Conservation (phyloP, 2,113 vertebrate species). For the Equus quagga region DNA sequence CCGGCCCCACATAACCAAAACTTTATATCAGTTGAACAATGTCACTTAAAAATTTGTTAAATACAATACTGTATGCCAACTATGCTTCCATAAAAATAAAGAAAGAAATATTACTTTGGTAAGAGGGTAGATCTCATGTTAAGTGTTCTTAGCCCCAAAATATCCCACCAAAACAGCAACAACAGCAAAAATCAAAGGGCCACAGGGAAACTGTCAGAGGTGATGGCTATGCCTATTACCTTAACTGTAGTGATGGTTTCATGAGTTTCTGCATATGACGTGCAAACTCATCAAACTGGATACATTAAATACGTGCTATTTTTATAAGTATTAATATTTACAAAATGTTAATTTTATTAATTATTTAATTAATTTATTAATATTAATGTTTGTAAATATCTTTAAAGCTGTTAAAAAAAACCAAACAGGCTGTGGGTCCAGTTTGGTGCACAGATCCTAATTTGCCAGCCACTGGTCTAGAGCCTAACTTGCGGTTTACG, state of each 20-base stretch:
- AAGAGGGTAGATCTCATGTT: background rate
- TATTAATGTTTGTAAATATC: too few relatives aligned
- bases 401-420: background rate
- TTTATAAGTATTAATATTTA: background rate
- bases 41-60: background rate
- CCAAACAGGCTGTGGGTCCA: background rate
- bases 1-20: background rate
- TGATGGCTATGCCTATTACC: background rate
- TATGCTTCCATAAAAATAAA: too few relatives aligned
- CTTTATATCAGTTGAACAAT: background rate
- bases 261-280: background rate
- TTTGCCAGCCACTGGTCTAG: background rate
- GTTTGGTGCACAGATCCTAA: background rate
- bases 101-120: too few relatives aligned
- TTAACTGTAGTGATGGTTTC: background rate
- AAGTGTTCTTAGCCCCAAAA: background rate
- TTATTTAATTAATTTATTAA: too few relatives aligned
- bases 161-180: background rate
- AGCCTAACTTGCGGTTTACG: accelerated
- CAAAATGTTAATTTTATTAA: too few relatives aligned
- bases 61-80: too few relatives aligned
- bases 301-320: background rate
- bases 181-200: background rate
- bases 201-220: background rate
- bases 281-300: background rate